A percentile compares a stretch with the other conserved stretches of the same genome.
These are phyloP conservation scores for Tillus elongatus DNA, from an alignment of 2,888 invertebrate species.

Conservation along the genomic window DNA sequence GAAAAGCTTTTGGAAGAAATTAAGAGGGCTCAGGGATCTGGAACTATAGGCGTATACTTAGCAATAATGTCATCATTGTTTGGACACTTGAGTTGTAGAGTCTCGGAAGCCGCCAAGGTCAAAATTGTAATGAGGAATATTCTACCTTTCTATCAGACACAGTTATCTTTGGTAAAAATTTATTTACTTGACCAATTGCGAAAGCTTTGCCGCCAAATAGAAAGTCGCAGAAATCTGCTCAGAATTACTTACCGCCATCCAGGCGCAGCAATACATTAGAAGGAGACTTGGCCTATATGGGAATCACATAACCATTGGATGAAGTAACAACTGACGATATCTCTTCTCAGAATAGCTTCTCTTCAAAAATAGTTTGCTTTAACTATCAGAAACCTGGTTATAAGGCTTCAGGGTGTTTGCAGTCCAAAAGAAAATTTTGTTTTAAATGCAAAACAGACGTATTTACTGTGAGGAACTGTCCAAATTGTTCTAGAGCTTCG, in stretches of 20 bases:
- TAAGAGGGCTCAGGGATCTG: conserved; percentile 19
- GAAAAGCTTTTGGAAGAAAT: conserved; percentile 20
- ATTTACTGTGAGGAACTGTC: conserved; percentile 16
- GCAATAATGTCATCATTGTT: conserved; percentile 11
- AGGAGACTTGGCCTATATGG: conserved; percentile 12
- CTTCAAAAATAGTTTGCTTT: no score
- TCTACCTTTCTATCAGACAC: conserved; percentile 12
- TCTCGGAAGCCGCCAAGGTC: conserved; percentile 8
- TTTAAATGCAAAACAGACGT: no score
- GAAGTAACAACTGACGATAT: no score
- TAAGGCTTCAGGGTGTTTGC: conserved; percentile 11
- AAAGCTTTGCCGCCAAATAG: conserved; percentile 10
- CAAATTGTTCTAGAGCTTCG: conserved; percentile 14
- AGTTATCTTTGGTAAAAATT: conserved; percentile 10
- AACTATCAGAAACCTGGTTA: conserved; percentile 14
- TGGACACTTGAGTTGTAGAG: conserved; percentile 1
- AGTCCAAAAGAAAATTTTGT: conserved; percentile 9
- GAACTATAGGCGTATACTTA: conserved; percentile 17
- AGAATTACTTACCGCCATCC: conserved; percentile 8
- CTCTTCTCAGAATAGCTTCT: no score
- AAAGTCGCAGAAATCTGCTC: conserved; percentile 8
- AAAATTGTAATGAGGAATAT: conserved; percentile 11
- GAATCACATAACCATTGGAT: conserved; percentile 4
- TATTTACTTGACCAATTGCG: conserved; percentile 10
- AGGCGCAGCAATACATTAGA: conserved; percentile 8